These are phyloP conservation scores for Sceloporus tristichus DNA, from an alignment of 2,113 vertebrate genomes.

Conservation along the genomic window DNA sequence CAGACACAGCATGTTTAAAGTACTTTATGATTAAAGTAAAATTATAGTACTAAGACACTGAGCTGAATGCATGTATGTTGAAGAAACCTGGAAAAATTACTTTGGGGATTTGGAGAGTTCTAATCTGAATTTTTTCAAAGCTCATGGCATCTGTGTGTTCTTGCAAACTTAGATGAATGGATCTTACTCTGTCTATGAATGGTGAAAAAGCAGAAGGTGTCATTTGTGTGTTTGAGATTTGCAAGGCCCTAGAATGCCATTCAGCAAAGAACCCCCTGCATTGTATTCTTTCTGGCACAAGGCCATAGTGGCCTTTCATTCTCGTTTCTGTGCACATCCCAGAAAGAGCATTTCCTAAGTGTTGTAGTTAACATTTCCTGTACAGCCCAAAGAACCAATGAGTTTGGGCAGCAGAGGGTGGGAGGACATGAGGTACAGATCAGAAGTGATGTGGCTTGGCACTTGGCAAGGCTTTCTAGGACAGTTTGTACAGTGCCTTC, in stretches of 20 bases:
- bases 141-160: not conserved
- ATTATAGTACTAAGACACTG: no score
- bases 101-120: not conserved
- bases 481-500: constrained; percentile 74
- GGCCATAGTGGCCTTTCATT: constrained; percentile 12
- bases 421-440: constrained; percentile 55
- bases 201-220: not conserved
- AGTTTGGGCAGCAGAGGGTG: fast-evolving
- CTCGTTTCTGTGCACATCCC: not conserved
- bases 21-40: no score
- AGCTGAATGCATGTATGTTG: not conserved
- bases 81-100: not conserved
- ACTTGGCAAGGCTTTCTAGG: constrained; percentile 74
- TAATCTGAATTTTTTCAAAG: not conserved
- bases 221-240: not conserved
- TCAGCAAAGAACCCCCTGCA: not conserved
- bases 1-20: no score
- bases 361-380: constrained; percentile 1
- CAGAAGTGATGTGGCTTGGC: constrained; percentile 71
- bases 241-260: not conserved
- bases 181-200: not conserved
- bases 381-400: not conserved
- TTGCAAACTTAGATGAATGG: not conserved
- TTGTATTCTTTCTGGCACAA: not conserved
- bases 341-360: not conserved